phyloP scores from a whole-genome alignment of 1,140 invertebrate species.

The Achatina immaculata region DNA sequence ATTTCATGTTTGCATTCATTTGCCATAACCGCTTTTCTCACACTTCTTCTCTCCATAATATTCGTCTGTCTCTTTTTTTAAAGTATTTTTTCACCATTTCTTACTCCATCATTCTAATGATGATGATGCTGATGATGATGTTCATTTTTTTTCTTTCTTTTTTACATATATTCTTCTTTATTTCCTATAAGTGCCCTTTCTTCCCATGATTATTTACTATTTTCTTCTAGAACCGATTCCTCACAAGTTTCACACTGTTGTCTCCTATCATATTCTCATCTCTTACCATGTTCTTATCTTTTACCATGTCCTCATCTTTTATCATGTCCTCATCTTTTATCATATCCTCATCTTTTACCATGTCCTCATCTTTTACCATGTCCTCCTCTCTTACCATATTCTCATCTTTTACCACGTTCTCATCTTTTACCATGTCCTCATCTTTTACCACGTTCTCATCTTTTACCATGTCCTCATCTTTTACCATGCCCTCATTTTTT shows the following conservation, averaged over 20 bases:
- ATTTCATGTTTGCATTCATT: neutral
- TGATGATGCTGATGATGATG: neutral
- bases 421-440: neutral
- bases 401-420: neutral
- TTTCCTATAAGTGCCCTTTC: neutral
- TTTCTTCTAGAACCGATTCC: slow-evolving; percentile 4
- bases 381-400: neutral
- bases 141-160: too few relatives aligned
- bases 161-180: neutral
- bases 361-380: slow-evolving; percentile 1
- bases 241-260: neutral
- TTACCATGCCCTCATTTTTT: neutral
- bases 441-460: neutral
- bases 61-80: neutral
- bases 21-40: neutral
- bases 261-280: neutral
- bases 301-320: neutral
- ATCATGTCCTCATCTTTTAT: neutral
- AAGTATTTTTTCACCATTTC: neutral
- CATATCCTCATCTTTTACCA: neutral
- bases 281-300: neutral
- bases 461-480: neutral
- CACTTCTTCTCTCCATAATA: neutral
- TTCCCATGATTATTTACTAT: neutral
- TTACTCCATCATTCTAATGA: neutral